A percentile compares a stretch with the other conserved stretches of the same genome.
These are phyloP conservation scores for Chanos chanos DNA, from an alignment of 2,797 vertebrate species.

Conservation along the genomic window DNA sequence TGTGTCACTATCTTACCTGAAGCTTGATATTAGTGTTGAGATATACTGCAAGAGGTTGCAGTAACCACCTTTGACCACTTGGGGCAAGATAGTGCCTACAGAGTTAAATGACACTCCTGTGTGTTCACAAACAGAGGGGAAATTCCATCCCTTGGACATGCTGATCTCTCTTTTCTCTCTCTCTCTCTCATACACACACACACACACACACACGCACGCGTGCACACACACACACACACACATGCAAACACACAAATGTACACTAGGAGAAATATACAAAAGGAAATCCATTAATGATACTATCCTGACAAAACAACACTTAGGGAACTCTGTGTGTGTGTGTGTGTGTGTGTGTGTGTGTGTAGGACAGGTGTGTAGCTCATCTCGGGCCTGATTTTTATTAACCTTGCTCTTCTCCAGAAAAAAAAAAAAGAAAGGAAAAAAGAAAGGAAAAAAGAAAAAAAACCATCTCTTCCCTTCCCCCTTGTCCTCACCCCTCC, in stretches of 20 bases:
- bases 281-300: no score
- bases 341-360: neutral
- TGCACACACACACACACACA: neutral
- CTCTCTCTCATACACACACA: no score
- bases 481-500: constrained; percentile 27
- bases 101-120: neutral
- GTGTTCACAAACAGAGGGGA: constrained; percentile 32
- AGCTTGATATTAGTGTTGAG: neutral
- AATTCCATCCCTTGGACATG: constrained; percentile 39
- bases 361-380: constrained; percentile 31
- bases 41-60: constrained; percentile 9
- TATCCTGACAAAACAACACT: neutral
- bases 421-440: constrained; percentile 25
- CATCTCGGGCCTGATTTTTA: constrained; percentile 33
- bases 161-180: no score
- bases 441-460: constrained; percentile 13
- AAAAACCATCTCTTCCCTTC: constrained; percentile 27
- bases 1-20: no score
- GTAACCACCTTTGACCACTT: constrained; percentile 26
- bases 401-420: constrained; percentile 30
- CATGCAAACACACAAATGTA: no score
- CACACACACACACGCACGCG: constrained; percentile 10
- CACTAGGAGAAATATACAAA: no score
- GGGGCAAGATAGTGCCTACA: constrained; percentile 17
- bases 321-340: neutral